A percentile compares a stretch with the other conserved stretches of the same genome.
These are phyloP conservation scores for Lycodopsis pacificus DNA, from an alignment of 2,797 vertebrate genomes.

Conservation along the genomic window DNA sequence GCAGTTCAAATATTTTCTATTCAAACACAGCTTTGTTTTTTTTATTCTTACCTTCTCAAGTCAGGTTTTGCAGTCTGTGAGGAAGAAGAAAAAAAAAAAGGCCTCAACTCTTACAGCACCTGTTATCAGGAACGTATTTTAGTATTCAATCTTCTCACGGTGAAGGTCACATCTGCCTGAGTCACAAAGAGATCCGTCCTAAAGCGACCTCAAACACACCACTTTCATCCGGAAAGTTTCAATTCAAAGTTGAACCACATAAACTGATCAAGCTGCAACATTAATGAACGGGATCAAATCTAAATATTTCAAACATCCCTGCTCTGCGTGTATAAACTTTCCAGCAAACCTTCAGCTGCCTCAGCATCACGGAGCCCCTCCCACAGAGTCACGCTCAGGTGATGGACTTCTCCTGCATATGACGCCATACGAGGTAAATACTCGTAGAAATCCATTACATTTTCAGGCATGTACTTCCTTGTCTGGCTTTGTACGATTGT, in stretches of 20 bases:
- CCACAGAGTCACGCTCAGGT: constrained; percentile 60
- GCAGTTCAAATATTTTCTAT: background rate
- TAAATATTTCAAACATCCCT: constrained; percentile 35
- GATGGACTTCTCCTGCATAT: constrained; percentile 42
- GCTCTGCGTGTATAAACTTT: constrained; percentile 46
- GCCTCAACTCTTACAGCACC: background rate
- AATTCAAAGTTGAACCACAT: background rate
- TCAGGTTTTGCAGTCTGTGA: background rate
- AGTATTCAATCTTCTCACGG: constrained; percentile 21
- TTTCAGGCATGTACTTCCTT: constrained; percentile 47
- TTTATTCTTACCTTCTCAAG: constrained; percentile 64
- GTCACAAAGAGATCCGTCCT: constrained; percentile 13
- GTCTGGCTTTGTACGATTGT: constrained; percentile 19
- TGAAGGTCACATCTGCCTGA: constrained; percentile 48
- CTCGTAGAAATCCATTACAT: constrained; percentile 50
- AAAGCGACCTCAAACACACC: constrained; percentile 1
- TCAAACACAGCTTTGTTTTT: background rate
- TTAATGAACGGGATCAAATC: constrained; percentile 11
- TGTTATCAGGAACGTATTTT: constrained; percentile 15
- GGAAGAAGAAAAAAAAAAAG: constrained; percentile 8
- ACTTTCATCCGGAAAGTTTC: background rate
- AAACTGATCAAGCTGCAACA: constrained; percentile 14
- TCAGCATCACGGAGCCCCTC: constrained; percentile 63
- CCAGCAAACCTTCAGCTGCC: constrained; percentile 56
- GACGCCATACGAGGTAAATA: constrained; percentile 39